Evolutionary conservation across 2,113 vertebrate genomes (phyloP), one percentile per base, ranked within the genome.

Genomic region (Neopipo cinnamomea): DNA sequence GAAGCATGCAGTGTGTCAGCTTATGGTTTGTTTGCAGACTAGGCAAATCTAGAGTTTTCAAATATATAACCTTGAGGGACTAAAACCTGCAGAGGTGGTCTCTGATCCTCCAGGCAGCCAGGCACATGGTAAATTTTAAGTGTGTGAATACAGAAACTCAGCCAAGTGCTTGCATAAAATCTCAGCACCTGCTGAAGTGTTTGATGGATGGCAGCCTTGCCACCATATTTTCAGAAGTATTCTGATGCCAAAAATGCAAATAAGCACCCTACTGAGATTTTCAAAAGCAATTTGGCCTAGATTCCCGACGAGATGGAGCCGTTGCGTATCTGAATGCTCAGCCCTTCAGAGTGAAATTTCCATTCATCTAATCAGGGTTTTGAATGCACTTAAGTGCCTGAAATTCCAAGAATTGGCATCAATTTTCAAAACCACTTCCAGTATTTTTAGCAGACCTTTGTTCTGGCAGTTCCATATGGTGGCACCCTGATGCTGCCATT

Each of bases 261-360:
- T 95, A 77, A 93, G 70, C 80, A 75, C 92, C 93, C 92, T 87
- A 56, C 65, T 58, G 93, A 94, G 88, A 95, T 95, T 96, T 95
- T 95, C 96, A 95, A 92, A 97, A 93, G 95, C 92, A 93, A 85
- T 95, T 96, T 96, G 96, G 96, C 96, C 95, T 89, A 92, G 83
- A 81, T 96, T 95, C 91, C 71, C 6, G 2, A 85, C 4, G 27
- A 95, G 87, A 94, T 87, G 89, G 89, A 94, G 86, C 91, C 91
- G 66, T 90, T 70, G 94, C 76, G 9, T 93, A 92, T 93, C 79
- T 90, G 89, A 95, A 95, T 72, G 89, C 84, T 95, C 95, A 93
- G 87, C 80, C 83, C 70, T 91, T 95, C 73, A 7, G 91, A 93
- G 80, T 44, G 65, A 92, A 81, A 93, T 94, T 97, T 93, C 91